Base-by-base conservation (phyloP, 2,888 invertebrate genomes). In the Acleris literana region DNA sequence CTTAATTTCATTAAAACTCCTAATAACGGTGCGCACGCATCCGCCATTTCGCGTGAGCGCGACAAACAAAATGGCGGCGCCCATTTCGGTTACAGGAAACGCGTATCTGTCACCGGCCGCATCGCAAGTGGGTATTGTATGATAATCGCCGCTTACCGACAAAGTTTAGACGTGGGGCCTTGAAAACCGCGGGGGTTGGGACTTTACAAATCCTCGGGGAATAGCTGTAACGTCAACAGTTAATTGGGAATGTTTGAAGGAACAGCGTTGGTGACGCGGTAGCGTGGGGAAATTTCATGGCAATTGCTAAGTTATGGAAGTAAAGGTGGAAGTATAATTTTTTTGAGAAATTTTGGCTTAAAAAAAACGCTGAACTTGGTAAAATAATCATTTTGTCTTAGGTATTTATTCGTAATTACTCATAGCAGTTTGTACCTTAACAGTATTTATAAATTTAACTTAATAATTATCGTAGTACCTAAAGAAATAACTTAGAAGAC, bases 61-160 rank as follows among this genome's bases (percentile, higher is more conserved):
- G 70, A 74, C 77, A 80, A 84, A 87, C 91, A 92, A 92, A 85
- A 92, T 92, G 92, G 91, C 88, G 72, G 80, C 78, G 72, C 77
- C 87, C 84, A 83, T 87, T 91, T 90, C 82, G 89, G 88, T 84
- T 83, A 84, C 84, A 90, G 90, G 91, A 92, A 90, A 88, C 87
- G 88, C 86, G 88, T 90, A 90, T 90, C 90, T 90, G 91, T 90
- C 90, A 90, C 81, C 78, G 78, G 83, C 82, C 77, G 88, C 88
- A 90, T 90, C 83, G 85, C 88, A 88, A 92, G 88, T 86, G 85
- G 87, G 81, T 78, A 92, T 92, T 92, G 92, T 92, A 92, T 92
- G 92, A 90, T 92, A 92, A 92, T 92, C 81, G 79, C 74, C 66
- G 76, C 76, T 82, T 82, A 83, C 87, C 86, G 89, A 90, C 90